phyloP scores from a whole-genome alignment of 2,113 vertebrate species.

The Atractosteus spatula region DNA sequence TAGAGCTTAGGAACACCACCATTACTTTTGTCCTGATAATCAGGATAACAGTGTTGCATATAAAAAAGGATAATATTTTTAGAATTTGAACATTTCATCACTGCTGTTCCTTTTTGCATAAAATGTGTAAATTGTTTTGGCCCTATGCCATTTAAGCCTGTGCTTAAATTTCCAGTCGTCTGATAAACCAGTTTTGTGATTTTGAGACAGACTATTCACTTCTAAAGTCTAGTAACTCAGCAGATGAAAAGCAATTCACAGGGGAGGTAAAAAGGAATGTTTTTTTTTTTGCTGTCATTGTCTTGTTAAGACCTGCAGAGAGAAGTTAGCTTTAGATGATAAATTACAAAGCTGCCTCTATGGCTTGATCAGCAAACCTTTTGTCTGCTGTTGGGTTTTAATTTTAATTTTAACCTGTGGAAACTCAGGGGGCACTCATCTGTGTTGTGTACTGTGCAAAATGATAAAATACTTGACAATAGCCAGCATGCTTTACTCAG shows the following conservation, averaged over 20 bases:
- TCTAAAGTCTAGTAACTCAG: too few species aligned
- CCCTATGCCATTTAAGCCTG: too few species aligned
- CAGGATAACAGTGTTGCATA: too few species aligned
- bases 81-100: too few species aligned
- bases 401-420: conserved; percentile 40
- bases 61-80: too few species aligned
- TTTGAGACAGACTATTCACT: not conserved
- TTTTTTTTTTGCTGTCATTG: conserved; percentile 43
- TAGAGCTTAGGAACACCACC: too few species aligned
- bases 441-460: conserved; percentile 7
- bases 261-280: not conserved
- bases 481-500: conserved; percentile 2
- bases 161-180: too few species aligned
- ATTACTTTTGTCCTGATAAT: too few species aligned
- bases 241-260: too few species aligned
- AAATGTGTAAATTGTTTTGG: too few species aligned
- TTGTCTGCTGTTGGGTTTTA: conserved; percentile 33
- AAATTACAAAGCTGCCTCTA: conserved; percentile 43
- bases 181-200: not conserved
- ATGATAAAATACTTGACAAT: conserved; percentile 30
- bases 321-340: conserved; percentile 46
- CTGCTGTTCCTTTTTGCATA: too few species aligned
- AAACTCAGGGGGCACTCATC: conserved; percentile 16
- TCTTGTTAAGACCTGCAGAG: conserved; percentile 34
- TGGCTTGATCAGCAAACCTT: conserved; percentile 41